These are phyloP conservation scores for Alitta virens DNA, from an alignment of 2,888 invertebrate species.

Conservation along the genomic window DNA sequence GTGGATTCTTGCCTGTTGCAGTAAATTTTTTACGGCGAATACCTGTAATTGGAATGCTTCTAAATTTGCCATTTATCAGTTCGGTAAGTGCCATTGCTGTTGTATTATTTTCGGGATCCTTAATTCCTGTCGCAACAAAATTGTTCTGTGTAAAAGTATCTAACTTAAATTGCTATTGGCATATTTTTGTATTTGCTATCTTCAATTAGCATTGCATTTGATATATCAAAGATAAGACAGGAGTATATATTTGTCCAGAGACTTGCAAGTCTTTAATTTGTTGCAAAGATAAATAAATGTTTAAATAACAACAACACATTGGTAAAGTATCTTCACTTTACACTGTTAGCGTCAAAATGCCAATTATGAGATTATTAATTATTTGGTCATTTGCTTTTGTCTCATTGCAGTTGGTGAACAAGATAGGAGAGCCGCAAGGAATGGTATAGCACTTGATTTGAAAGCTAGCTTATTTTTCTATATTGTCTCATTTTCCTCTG, in stretches of 20 bases:
- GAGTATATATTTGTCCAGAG: no score
- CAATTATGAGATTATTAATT: neutral
- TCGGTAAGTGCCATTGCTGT: conserved; percentile 64
- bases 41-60: conserved; percentile 83
- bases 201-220: no score
- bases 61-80: conserved; percentile 86
- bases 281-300: neutral
- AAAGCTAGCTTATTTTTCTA: no score
- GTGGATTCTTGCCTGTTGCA: conserved; percentile 95
- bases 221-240: no score
- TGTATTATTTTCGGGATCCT: no score
- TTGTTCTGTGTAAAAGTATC: neutral
- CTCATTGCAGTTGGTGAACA: conserved; percentile 45
- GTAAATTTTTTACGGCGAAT: conserved; percentile 91
- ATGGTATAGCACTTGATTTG: conserved; percentile 41
- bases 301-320: no score
- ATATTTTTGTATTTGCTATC: no score
- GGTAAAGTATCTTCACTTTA: no score
- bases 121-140: neutral
- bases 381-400: neutral
- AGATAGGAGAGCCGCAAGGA: conserved; percentile 51
- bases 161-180: neutral
- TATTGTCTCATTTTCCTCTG: no score
- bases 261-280: neutral
- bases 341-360: no score